These are phyloP conservation scores for Disparrhopalites patrizii DNA, from an alignment of 2,888 invertebrate species.

Conservation along the genomic window DNA sequence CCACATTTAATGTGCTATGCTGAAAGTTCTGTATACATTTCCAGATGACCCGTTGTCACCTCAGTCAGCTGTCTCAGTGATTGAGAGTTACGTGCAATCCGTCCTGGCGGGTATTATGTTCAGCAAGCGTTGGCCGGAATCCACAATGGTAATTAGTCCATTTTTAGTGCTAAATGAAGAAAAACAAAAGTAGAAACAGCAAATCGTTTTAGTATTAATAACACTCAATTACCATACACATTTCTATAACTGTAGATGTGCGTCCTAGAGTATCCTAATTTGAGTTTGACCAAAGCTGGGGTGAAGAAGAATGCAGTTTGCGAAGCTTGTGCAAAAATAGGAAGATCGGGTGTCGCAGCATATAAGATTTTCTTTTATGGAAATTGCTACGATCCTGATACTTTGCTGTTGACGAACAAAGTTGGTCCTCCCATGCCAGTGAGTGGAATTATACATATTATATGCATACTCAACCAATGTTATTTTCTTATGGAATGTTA, in stretches of 20 bases:
- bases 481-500: no score
- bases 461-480: no score
- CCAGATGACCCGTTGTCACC: no score
- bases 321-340: background rate
- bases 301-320: background rate
- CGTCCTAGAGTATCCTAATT: conserved; percentile 6
- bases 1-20: no score
- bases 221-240: no score
- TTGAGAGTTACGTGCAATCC: background rate
- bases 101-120: background rate
- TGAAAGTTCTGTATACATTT: background rate
- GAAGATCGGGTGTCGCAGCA: background rate
- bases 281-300: background rate
- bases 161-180: no score
- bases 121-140: background rate
- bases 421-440: conserved; percentile 1
- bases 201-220: no score
- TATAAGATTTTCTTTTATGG: conserved; percentile 13
- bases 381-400: background rate
- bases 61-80: background rate
- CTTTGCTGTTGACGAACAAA: background rate
- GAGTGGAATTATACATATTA: background rate
- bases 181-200: no score
- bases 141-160: conserved; percentile 3
- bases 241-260: background rate